Evolutionary conservation across 2,113 vertebrate species (phyloP).

Genomic region (Phrynosoma platyrhinos): DNA sequence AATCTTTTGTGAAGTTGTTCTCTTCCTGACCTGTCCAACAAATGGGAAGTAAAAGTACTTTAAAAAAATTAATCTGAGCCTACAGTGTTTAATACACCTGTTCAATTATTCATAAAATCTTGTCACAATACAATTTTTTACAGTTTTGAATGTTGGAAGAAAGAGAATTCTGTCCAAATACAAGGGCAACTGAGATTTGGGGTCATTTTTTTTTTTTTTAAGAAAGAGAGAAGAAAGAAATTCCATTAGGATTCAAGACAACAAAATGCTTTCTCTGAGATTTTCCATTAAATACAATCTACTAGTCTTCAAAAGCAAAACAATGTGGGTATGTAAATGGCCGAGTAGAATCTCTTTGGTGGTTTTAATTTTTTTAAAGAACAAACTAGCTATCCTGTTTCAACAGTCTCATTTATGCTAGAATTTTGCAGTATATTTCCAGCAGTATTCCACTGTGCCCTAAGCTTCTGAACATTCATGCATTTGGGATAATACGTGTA

Average conservation of each 20-base stretch:
- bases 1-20: slow-evolving; percentile 24
- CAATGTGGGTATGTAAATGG: not conserved
- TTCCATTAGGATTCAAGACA: not conserved
- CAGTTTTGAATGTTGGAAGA: slow-evolving; percentile 48
- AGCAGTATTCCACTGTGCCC: too few relatives aligned
- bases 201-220: not conserved
- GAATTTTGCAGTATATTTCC: not conserved
- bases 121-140: slow-evolving; percentile 54
- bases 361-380: not conserved
- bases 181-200: slow-evolving; percentile 15
- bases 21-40: slow-evolving; percentile 1
- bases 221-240: not conserved
- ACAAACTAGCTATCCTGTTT: not conserved
- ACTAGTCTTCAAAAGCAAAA: not conserved
- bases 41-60: slow-evolving; percentile 60
- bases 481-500: not conserved
- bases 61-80: slow-evolving; percentile 66
- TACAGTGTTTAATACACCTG: slow-evolving; percentile 51
- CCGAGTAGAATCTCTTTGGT: not conserved
- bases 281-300: fast-evolving
- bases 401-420: not conserved
- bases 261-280: not conserved
- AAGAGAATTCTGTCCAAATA: slow-evolving; percentile 40
- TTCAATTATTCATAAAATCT: slow-evolving; percentile 51
- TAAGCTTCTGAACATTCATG: not conserved